Evolutionary conservation across 2,888 invertebrate species (phyloP).

Genomic region (Melanargia galathea): DNA sequence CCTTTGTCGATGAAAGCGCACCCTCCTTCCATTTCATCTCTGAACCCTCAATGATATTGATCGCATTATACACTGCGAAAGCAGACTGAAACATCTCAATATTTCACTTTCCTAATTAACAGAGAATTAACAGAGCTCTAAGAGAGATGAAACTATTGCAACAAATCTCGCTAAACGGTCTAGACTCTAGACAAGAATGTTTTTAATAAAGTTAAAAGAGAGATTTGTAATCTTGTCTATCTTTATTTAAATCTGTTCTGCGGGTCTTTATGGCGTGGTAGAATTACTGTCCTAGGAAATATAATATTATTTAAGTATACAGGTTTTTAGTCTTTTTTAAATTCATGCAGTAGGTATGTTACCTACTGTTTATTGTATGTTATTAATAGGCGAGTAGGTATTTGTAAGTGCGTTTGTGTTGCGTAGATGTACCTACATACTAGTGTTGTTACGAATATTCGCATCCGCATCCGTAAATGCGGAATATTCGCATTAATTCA

Average conservation of each 20-base stretch:
- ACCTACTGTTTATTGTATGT: too few species aligned
- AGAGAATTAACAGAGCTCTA: conserved; percentile 39
- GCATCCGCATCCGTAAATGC: too few species aligned
- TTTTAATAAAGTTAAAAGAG: conserved; percentile 6
- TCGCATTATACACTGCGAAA: conserved; percentile 55
- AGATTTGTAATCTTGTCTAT: not conserved
- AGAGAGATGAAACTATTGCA: conserved; percentile 19
- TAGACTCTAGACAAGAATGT: conserved; percentile 1
- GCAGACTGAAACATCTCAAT: conserved; percentile 42
- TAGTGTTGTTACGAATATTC: too few species aligned
- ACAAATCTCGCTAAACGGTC: conserved; percentile 12
- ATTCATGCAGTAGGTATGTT: too few species aligned
- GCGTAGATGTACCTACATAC: too few species aligned
- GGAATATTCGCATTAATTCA: too few species aligned
- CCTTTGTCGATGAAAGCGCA: conserved; percentile 60
- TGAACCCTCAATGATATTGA: conserved; percentile 65
- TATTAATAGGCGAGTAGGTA: too few species aligned
- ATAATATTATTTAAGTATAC: not conserved
- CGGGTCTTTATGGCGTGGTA: too few species aligned
- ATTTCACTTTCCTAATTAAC: conserved; percentile 44
- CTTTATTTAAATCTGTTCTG: too few species aligned
- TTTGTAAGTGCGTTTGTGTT: too few species aligned
- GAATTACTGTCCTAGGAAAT: too few species aligned
- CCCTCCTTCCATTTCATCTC: conserved; percentile 60
- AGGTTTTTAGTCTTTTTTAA: too few species aligned